These are phyloP conservation scores for Dicycla oo DNA, from an alignment of 2,888 invertebrate genomes.

Conservation along the genomic window DNA sequence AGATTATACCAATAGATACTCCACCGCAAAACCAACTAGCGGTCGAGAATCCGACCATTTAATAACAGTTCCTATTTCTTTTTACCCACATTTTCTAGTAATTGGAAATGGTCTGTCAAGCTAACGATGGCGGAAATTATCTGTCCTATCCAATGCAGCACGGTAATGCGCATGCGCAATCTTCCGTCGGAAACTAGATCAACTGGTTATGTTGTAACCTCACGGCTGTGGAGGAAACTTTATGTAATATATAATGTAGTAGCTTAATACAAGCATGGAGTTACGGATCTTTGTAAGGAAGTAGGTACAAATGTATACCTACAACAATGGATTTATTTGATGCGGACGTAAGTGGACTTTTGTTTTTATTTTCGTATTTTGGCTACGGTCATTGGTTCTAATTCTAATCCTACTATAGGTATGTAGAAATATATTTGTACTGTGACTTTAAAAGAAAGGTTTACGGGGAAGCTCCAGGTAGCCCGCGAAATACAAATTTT, in stretches of 20 bases:
- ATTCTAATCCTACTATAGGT: neutral
- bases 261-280: slow-evolving; percentile 18
- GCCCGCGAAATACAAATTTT: too few species aligned
- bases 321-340: neutral
- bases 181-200: slow-evolving; percentile 47
- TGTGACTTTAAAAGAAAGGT: neutral
- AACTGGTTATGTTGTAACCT: slow-evolving; percentile 55
- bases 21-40: slow-evolving; percentile 13
- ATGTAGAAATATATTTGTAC: neutral
- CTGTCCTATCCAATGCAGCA: slow-evolving; percentile 36
- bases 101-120: slow-evolving; percentile 50
- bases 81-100: slow-evolving; percentile 37
- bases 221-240: slow-evolving; percentile 32
- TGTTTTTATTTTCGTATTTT: neutral
- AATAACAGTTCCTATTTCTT: slow-evolving; percentile 29
- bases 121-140: slow-evolving; percentile 54
- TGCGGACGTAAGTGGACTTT: neutral
- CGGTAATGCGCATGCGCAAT: slow-evolving; percentile 52
- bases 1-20: slow-evolving; percentile 13
- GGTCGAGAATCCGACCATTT: neutral
- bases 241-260: slow-evolving; percentile 49
- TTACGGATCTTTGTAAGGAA: slow-evolving; percentile 34
- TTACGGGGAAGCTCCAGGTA: too few species aligned
- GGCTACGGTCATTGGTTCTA: neutral
- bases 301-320: neutral